Evolutionary conservation across 2,888 invertebrate species (phyloP).

Genomic region (Dasypogon diadema): DNA sequence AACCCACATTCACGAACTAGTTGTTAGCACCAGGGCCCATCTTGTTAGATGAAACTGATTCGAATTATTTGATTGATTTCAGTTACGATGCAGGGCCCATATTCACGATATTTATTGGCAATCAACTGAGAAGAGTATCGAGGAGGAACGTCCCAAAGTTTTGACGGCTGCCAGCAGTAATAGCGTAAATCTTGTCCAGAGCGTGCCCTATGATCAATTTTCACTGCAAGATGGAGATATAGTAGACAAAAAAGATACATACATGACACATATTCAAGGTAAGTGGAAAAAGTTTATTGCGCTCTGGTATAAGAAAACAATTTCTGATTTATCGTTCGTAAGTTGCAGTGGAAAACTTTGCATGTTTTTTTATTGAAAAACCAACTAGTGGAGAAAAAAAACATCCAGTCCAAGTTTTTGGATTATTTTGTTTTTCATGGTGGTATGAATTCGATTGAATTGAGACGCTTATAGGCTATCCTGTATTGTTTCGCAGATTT

Average conservation of each 20-base stretch:
- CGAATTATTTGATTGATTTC: conserved; percentile 41
- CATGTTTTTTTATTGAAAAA: not conserved
- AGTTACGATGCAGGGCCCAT: conserved; percentile 76
- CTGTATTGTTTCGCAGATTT: no score
- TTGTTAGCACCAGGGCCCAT: not conserved
- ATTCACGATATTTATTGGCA: conserved; percentile 77
- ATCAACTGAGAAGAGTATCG: conserved; percentile 76
- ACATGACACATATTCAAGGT: conserved; percentile 68
- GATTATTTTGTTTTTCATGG: not conserved
- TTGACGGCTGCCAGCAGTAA: conserved; percentile 60
- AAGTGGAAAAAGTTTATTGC: conserved; percentile 48
- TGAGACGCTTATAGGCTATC: no score
- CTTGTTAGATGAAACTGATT: conserved; percentile 15
- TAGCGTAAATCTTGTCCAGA: conserved; percentile 63
- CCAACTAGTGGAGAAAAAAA: not conserved
- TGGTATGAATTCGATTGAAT: no score
- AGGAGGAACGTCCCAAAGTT: conserved; percentile 70
- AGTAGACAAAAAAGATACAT: conserved; percentile 65
- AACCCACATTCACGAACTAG: not conserved
- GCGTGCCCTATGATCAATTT: conserved; percentile 65
- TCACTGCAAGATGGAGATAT: conserved; percentile 65
- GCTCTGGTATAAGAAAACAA: conserved; percentile 6
- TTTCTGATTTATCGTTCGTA: conserved; percentile 22
- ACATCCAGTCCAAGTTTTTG: not conserved
- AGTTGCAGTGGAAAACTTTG: not conserved